Base-by-base conservation (phyloP, 2,888 invertebrate species). In the Dysmachus trigonus region DNA sequence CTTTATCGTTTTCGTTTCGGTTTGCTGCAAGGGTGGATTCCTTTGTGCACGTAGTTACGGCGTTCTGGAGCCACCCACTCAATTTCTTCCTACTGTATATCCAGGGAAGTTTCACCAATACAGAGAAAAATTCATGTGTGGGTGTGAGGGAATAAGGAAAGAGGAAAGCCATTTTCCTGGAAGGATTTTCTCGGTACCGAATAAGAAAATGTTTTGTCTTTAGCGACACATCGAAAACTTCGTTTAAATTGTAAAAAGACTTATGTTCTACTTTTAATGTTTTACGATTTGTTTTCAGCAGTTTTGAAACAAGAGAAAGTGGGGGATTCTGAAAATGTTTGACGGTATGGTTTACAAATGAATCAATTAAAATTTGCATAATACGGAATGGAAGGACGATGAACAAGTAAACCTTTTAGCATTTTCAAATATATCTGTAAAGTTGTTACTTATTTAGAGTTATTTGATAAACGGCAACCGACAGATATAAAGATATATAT, bases 11-110 rank as follows among this genome's bases (percentile, higher is more conserved):
- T 83, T 83, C 71, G 83, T 72, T 83, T 83, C 81, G 35, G 53
- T 81, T 81, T 81, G 27, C 81, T 81, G 81, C 81, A 81, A 81
- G 81, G 81, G 81, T 81, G 81, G 81, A n/a, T 62, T 79, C 51
- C 79, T 47, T 81, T 81, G 81, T 81, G 41, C 51, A 30, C 13
- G 33, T 71, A 62, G 47, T 73, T 33, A 73, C 73, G 73, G 35
- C 5, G 33, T 31, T 62, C 62, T 62, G 31, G 51, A 33, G 79
- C 79, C 79, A 38, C 79, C 79, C 79, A 47, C 41, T 27, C 33
- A 79, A 27, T 79, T 79, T 51, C 33, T 22, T 62, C 22, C 62
- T 22, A 22, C 0, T 13, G 10, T 18, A n/a, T 74, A 18, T n/a
- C 33, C 33, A 74, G 33, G 33, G 18, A 35, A 74, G 33, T 35